Percentiles rank a stretch among this genome's conserved stretches.
Conservation (phyloP, 2,113 vertebrate genomes). For the Cheirogaleus medius region DNA sequence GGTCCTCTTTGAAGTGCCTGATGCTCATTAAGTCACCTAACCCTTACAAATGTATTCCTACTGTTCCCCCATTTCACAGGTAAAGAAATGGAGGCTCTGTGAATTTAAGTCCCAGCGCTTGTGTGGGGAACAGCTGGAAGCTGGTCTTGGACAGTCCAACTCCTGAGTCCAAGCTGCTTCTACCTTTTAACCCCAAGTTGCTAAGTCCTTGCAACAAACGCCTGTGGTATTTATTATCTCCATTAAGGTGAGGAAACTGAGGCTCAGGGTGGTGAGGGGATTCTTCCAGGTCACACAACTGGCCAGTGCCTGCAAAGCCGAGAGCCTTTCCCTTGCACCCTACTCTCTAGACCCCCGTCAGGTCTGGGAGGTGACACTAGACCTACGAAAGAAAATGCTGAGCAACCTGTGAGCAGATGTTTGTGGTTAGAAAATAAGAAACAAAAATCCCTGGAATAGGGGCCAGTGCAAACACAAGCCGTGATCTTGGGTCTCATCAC, state of each 20-base stretch:
- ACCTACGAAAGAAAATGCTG: background rate
- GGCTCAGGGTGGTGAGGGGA: rapidly evolving
- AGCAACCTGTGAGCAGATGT: background rate
- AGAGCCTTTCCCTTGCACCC: background rate
- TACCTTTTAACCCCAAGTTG: background rate
- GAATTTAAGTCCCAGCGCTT: background rate
- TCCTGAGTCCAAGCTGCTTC: background rate
- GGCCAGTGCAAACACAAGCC: background rate
- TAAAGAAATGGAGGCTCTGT: background rate
- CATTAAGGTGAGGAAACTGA: background rate
- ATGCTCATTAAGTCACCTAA: background rate
- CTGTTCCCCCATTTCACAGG: background rate
- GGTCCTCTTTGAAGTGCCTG: background rate
- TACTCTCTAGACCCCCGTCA: background rate
- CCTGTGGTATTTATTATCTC: background rate
- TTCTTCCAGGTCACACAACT: background rate
- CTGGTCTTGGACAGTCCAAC: background rate
- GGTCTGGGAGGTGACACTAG: background rate
- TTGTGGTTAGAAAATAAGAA: background rate
- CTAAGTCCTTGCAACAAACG: background rate
- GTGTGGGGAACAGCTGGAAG: background rate
- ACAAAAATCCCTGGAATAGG: background rate
- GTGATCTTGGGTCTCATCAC: background rate
- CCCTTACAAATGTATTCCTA: background rate
- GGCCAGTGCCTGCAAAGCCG: background rate